phyloP scores from a whole-genome alignment of 2,888 invertebrate genomes.

The Ellobium chinense region DNA sequence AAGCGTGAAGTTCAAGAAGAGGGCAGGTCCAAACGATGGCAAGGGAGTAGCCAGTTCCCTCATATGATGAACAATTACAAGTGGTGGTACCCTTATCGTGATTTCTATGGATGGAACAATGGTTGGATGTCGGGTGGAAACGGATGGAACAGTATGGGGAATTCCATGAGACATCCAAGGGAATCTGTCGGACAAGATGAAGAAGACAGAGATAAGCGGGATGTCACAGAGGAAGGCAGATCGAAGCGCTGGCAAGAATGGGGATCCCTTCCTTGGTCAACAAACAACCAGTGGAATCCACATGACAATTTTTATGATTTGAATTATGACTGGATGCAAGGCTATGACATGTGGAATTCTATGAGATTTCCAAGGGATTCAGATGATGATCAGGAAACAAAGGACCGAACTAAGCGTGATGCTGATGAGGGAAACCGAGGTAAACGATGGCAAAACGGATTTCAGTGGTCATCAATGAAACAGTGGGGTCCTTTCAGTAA shows the following conservation, averaged over 20 bases:
- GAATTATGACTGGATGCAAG: background rate
- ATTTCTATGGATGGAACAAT: too few species aligned
- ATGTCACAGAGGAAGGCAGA: background rate
- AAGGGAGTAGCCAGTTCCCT: background rate
- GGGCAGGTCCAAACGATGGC: background rate
- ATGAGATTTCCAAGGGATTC: background rate
- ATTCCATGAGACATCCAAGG: background rate
- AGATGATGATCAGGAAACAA: background rate
- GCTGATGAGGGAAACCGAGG: background rate
- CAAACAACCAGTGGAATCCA: background rate
- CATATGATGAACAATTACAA: too few species aligned
- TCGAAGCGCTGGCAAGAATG: background rate
- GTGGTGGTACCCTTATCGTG: too few species aligned
- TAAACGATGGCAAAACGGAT: background rate
- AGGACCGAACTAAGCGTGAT: background rate
- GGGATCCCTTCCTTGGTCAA: background rate
- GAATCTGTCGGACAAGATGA: background rate
- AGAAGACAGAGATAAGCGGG: too few species aligned
- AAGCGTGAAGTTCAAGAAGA: background rate
- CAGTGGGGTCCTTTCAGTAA: too few species aligned
- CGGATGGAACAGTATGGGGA: background rate
- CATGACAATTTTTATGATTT: background rate
- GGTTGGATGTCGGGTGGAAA: background rate
- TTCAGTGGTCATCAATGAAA: too few species aligned
- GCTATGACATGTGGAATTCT: background rate